A percentile compares a stretch with the other conserved stretches of the same genome.
Conservation (phyloP, 2,888 invertebrate species). For the Branchinecta sandiegonensis region DNA sequence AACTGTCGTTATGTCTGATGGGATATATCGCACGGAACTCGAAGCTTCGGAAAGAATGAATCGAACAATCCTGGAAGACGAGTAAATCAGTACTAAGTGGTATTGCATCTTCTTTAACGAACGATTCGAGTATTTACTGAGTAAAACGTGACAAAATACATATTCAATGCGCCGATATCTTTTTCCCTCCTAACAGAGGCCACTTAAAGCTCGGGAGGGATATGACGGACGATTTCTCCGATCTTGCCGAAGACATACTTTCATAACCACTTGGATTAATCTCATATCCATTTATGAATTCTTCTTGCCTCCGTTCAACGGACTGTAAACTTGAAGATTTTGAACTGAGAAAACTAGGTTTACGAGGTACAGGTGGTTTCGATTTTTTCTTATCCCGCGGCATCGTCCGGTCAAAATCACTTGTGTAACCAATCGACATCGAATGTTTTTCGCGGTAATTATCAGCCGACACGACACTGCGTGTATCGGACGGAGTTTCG, state of each 20-base stretch:
- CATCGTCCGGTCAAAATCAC: neutral
- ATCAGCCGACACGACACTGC: neutral
- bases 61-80: too few species aligned
- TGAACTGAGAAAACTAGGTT: neutral
- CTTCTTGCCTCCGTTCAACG: neutral
- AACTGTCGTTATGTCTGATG: too few species aligned
- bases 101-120: too few species aligned
- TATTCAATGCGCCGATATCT: neutral
- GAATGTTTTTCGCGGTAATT: neutral
- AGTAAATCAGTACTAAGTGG: too few species aligned
- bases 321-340: neutral
- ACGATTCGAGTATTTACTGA: too few species aligned
- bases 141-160: too few species aligned
- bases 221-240: neutral
- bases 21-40: too few species aligned
- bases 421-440: neutral
- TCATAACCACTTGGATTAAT: neutral
- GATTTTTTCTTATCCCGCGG: neutral
- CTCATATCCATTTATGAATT: conserved; percentile 6
- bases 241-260: neutral
- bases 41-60: too few species aligned
- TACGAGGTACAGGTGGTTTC: neutral
- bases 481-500: neutral
- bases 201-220: neutral
- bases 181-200: conserved; percentile 6